Conservation (phyloP, 2,797 vertebrate species). For the Philypnodon macrostomus region DNA sequence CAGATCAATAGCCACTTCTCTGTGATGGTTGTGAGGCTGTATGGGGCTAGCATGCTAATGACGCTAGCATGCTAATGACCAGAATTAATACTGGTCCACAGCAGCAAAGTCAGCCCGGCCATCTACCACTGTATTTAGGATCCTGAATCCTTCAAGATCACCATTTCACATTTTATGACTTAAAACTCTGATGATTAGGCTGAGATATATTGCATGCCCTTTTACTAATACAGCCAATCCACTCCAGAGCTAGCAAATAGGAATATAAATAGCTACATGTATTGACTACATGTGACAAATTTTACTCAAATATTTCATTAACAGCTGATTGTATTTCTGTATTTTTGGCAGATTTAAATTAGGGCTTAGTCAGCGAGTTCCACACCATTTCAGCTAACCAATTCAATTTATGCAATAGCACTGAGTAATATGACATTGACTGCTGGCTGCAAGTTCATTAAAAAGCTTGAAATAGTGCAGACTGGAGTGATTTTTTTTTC, state of each 20-base stretch:
- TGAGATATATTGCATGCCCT: too few relatives aligned
- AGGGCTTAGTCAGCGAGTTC: neutral
- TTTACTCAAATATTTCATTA: conserved; percentile 3
- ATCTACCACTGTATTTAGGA: too few relatives aligned
- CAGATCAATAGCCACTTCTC: conserved; percentile 66
- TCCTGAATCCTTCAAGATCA: too few relatives aligned
- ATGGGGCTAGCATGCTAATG: conserved; percentile 21
- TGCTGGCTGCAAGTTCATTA: too few relatives aligned
- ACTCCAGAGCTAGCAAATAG: neutral
- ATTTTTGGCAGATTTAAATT: neutral
- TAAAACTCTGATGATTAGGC: too few relatives aligned
- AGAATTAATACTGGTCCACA: too few relatives aligned
- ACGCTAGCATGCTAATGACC: conserved; percentile 32
- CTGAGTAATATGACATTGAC: conserved; percentile 1
- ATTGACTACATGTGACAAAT: neutral
- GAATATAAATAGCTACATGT: neutral
- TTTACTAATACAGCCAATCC: too few relatives aligned
- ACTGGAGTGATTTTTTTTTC: too few relatives aligned
- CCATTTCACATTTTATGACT: too few relatives aligned
- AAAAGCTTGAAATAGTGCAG: too few relatives aligned
- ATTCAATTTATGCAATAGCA: conserved; percentile 13
- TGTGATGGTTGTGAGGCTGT: conserved; percentile 60
- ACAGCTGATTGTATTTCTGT: neutral
- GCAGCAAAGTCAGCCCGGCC: too few relatives aligned
- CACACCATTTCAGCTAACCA: conserved; percentile 38